Evolutionary conservation across 2,797 vertebrate species (phyloP), one percentile per base, ranked within the genome.

Genomic region (Malacoctenus gilli): DNA sequence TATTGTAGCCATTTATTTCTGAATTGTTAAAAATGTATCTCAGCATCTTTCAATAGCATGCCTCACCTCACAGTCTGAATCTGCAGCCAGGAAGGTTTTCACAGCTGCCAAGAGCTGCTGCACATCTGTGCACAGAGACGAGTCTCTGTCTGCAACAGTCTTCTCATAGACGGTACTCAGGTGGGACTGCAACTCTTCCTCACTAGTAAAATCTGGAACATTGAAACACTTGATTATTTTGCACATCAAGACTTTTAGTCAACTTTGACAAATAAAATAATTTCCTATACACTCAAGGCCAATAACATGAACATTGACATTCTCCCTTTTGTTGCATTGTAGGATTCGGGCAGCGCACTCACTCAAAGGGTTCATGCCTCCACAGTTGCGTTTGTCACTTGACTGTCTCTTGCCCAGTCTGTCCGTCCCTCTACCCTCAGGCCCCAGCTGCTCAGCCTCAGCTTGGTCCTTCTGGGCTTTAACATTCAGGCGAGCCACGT

Each of bases 401-500:
- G 79, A 82, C 12, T 79, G 89, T 73, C 87, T 93, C 41, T 82
- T 85, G 1, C 72, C 68, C 7, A 34, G 51, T 59, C 86, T 90
- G 23, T 87, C 92, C 0, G 76, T 13, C 5, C 60, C 84, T 18
- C 78, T 93, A 22, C 89, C 75, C 18, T 85, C 87, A 2, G 69
- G 12, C 10, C 41, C 87, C 2, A 14, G 40, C 43, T 77, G 84
- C 9, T 94, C 94, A 3, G 68, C 58, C 18, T 95, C 95, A 0
- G 87, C 81, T 30, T 94, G 92, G 70, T 73, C 87, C 68, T 96
- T 96, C 63, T 97, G 96, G 59, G 95, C 95, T 88, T 95, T 98
- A 1, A 94, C 92, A 13, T 97, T 99, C 37, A 99, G 85, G 21
- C 96, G 92, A 0, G 96, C 97, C 20, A 92, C 92, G 0, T 99